Evolutionary conservation across 2,113 vertebrate species (phyloP), one percentile per base, ranked within the genome.

Genomic region (Boleophthalmus pectinirostris): DNA sequence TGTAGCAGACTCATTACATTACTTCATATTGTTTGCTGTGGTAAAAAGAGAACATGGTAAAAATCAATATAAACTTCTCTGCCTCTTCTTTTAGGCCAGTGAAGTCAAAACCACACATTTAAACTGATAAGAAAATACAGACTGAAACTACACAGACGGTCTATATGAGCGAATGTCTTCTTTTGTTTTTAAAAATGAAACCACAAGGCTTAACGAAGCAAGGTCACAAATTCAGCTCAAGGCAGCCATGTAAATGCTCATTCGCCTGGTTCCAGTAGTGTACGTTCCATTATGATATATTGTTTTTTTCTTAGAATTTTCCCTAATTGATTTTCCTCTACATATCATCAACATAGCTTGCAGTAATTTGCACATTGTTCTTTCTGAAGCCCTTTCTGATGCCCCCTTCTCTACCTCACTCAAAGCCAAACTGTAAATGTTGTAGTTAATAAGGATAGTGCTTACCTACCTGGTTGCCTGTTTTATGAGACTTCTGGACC

Each of bases 401-500:
- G 38, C 7, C 10, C 38, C 38, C 38, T 10, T 43, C 38, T 43
- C 51, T 25, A 12, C 21, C 2, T n/a, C 2, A 58, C 23, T 25
- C 9, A 21, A 58, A 25, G 13, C 14, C 56, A 23, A 23, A 15
- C 24, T 61, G 25, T 58, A 6, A 29, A 15, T 61, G 25, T 16
- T 54, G 68, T 60, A 61, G 67, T 21, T 51, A 20, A n/a, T 13
- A 61, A 14, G 18, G 54, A 63, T 76, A 82, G 46, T 89, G 87
- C 93, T 95, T 94, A 94, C 95, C 93, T 94, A 98, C 96, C 96
- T 97, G 96, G 94, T 96, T 96, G 90, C 95, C 96, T n/a, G 95
- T 91, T 93, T 94, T 96, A 87, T 96, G 96, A 0, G 96, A 95
- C 90, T 98, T 98, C 93, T 98, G 97, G 90, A 97, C 94, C 94